Base-by-base conservation (phyloP, 2,113 vertebrate genomes). In the Chlamydotis undulata region DNA sequence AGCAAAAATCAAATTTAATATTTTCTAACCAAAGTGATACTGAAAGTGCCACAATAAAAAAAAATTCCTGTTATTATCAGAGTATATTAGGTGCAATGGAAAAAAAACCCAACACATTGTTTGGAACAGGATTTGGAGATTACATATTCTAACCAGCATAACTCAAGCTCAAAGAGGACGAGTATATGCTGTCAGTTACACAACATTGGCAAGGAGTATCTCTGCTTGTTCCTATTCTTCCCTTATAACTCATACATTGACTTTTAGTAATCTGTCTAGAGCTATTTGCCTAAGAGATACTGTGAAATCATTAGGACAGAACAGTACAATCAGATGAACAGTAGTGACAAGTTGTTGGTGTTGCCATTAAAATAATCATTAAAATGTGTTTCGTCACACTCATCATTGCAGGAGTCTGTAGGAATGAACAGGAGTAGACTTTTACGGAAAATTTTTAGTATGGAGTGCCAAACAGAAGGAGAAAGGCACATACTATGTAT, bases 71-170 rank as follows among this genome's bases (percentile, higher is more conserved):
- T 70, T 61, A 29, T 57, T 60, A 41, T 55, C 29, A 71, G 16
- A 86, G 37, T 39, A 25, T 55, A 43, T 47, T 41, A 64, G 4
- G 5, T 23, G 4, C 63, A 73, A 56, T 59, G 19, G 77, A 68
- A 64, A 52, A 52, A 11, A 3, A 13, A 2, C 0, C 3, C 4
- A 37, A 37, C 37, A 37, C 1, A 43, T 15, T 71, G 9, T 31
- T 83, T 68, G 59, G 57, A 63, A n/a, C 3, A 37, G 25, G 43
- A 64, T 76, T 73, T 83, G 18, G 49, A 87, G 68, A 80, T 19
- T 1, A 61, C 9, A 17, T 47, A 22, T 65, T 83, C 35, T 69
- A 73, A 71, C 15, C 74, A 21, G 19, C 16, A 71, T 28, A 87
- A 60, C 0, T 81, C 13, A 10, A 91, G 33, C 10, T 23, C 19